These are phyloP conservation scores for Trichoplusia ni DNA, from an alignment of 1,140 invertebrate species.

Conservation along the genomic window DNA sequence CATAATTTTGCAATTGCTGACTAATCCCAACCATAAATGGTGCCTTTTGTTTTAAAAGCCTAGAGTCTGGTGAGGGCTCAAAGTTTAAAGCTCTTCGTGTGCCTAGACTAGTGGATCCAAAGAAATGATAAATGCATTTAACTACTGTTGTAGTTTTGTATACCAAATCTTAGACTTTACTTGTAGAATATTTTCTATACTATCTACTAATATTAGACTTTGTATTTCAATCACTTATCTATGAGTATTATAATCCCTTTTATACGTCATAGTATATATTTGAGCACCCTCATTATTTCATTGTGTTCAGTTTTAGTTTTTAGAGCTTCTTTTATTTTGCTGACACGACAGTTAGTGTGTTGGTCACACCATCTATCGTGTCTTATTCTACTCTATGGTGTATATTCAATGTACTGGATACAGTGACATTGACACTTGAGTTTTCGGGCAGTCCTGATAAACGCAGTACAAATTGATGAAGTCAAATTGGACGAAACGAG, in stretches of 20 bases:
- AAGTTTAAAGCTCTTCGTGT: not conserved
- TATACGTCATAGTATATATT: conserved; percentile 1
- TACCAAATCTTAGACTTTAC: not conserved
- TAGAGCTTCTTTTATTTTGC: conserved; percentile 30
- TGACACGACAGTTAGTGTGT: conserved; percentile 21
- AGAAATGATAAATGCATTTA: conserved; percentile 12
- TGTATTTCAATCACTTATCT: too few species aligned
- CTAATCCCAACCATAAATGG: conserved; percentile 15
- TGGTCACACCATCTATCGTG: conserved; percentile 25
- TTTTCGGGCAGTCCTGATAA: not conserved
- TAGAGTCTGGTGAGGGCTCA: not conserved
- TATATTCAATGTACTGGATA: not conserved
- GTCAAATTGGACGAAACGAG: conserved; percentile 2
- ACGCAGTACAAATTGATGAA: not conserved
- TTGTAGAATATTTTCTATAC: not conserved
- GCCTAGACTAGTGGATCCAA: conserved; percentile 17
- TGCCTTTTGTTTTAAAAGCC: conserved; percentile 2
- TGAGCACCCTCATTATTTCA: conserved; percentile 23
- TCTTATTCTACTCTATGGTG: conserved; percentile 29
- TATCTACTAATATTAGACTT: not conserved
- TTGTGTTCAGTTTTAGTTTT: conserved; percentile 36
- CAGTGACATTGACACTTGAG: not conserved
- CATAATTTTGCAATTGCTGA: conserved; percentile 25
- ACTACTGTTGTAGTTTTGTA: not conserved
- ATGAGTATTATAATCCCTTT: not conserved